Conservation (phyloP, 2,888 invertebrate genomes). For the Sipha maydis region DNA sequence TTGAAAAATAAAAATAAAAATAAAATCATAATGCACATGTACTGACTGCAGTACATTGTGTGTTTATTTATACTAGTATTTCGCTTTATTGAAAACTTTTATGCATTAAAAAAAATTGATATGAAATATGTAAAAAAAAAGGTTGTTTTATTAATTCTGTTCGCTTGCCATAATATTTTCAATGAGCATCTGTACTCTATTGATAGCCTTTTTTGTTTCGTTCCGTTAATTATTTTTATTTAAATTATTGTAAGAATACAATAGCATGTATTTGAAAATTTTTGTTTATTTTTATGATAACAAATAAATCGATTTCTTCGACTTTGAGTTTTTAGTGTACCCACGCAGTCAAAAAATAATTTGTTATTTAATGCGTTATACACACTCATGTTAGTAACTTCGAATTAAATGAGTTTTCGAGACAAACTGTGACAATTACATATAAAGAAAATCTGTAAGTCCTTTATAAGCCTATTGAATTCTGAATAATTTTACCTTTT, state of each 20-base stretch:
- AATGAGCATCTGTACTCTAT: neutral
- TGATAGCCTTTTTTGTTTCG: neutral
- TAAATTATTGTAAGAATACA: neutral
- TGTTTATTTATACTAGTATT: neutral
- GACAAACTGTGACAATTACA: too few relatives aligned
- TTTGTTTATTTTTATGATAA: neutral
- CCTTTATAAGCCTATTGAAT: too few relatives aligned
- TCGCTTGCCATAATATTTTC: neutral
- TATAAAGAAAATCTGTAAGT: too few relatives aligned
- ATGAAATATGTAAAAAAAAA: neutral
- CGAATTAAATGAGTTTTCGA: too few relatives aligned
- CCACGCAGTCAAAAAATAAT: too few relatives aligned
- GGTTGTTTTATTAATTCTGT: constrained; percentile 10
- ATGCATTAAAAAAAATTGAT: neutral
- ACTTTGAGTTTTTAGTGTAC: too few relatives aligned
- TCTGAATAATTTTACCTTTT: too few relatives aligned
- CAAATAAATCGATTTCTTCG: too few relatives aligned
- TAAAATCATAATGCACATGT: neutral
- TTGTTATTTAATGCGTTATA: too few relatives aligned
- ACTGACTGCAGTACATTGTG: neutral
- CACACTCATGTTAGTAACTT: too few relatives aligned
- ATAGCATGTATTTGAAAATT: neutral
- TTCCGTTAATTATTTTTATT: neutral
- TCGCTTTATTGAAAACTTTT: neutral
- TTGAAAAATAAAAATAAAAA: neutral